phyloP scores from a whole-genome alignment of 2,888 invertebrate species.

The Aethes cnicana region DNA sequence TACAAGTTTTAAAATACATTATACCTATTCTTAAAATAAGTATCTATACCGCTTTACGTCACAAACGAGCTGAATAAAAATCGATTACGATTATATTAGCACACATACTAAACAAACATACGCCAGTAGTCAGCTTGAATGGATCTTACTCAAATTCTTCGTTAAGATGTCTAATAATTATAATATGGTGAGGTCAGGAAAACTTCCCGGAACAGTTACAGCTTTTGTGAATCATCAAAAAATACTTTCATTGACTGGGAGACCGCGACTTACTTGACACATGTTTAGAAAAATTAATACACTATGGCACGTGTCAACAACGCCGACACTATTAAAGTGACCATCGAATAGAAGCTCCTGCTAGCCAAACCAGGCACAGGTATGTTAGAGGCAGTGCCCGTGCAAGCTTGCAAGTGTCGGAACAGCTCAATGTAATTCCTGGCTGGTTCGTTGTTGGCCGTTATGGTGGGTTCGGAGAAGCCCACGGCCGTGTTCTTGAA shows the following conservation, averaged over 20 bases:
- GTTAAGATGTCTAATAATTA: too few species aligned
- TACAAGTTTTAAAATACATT: background rate
- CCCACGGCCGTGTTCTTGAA: conserved; percentile 85
- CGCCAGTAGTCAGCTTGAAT: too few species aligned
- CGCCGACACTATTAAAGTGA: conserved; percentile 50
- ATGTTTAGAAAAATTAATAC: conserved; percentile 38
- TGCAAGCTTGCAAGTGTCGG: conserved; percentile 64
- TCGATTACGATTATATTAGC: too few species aligned
- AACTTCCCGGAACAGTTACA: too few species aligned
- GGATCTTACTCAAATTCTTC: too few species aligned
- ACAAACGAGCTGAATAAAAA: background rate
- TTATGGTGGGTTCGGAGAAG: conserved; percentile 66
- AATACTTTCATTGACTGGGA: too few species aligned
- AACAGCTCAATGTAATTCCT: conserved; percentile 83
- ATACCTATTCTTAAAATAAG: background rate
- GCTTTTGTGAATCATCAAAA: too few species aligned
- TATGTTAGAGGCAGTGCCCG: conserved; percentile 44
- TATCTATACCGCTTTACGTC: background rate
- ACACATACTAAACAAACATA: too few species aligned
- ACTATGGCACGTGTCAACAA: conserved; percentile 49
- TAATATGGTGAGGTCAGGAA: too few species aligned
- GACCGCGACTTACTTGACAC: too few species aligned
- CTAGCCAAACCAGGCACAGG: conserved; percentile 42
- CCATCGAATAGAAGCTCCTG: conserved; percentile 49
- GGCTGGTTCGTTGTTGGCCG: conserved; percentile 61